phyloP scores from a whole-genome alignment of 2,113 vertebrate species.

The Blennius ocellaris region DNA sequence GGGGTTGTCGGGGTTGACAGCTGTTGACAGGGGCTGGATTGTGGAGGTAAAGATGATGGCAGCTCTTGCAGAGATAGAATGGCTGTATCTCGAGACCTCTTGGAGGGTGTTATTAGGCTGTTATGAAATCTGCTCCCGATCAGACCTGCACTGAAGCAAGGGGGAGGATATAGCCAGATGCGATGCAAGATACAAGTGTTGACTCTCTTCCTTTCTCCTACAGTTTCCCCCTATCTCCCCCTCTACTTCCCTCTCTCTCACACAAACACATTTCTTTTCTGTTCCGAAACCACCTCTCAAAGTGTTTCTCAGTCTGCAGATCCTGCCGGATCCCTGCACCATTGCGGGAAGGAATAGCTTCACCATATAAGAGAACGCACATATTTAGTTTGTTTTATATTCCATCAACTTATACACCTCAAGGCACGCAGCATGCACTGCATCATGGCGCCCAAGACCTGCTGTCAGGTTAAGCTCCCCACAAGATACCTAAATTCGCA shows the following conservation, averaged over 20 bases:
- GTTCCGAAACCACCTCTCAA: conserved; percentile 26
- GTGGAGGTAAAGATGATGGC: conserved; percentile 71
- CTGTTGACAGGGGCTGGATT: conserved; percentile 67
- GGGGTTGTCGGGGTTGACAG: conserved; percentile 62
- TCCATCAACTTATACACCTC: conserved; percentile 64
- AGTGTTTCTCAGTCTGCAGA: conserved; percentile 64
- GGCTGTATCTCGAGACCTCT: conserved; percentile 67
- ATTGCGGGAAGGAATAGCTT: conserved; percentile 44
- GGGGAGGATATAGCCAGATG: conserved; percentile 48
- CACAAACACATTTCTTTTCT: conserved; percentile 19
- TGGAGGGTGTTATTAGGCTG: conserved; percentile 74
- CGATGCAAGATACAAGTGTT: conserved; percentile 50
- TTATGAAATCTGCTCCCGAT: conserved; percentile 72
- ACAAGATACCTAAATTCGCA: conserved; percentile 18
- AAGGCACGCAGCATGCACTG: conserved; percentile 27
- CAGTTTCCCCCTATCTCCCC: conserved; percentile 50
- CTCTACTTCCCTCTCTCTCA: conserved; percentile 4
- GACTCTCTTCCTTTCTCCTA: conserved; percentile 41
- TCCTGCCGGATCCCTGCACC: conserved; percentile 48
- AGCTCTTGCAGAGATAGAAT: conserved; percentile 68
- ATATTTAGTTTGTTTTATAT: conserved; percentile 71
- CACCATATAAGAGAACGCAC: conserved; percentile 55
- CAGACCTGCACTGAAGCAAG: conserved; percentile 52
- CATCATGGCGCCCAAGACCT: conserved; percentile 32
- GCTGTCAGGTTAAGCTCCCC: conserved; percentile 30